Evolutionary conservation across 1,140 invertebrate species (phyloP).

Genomic region (Leptonema lineaticorne): DNA sequence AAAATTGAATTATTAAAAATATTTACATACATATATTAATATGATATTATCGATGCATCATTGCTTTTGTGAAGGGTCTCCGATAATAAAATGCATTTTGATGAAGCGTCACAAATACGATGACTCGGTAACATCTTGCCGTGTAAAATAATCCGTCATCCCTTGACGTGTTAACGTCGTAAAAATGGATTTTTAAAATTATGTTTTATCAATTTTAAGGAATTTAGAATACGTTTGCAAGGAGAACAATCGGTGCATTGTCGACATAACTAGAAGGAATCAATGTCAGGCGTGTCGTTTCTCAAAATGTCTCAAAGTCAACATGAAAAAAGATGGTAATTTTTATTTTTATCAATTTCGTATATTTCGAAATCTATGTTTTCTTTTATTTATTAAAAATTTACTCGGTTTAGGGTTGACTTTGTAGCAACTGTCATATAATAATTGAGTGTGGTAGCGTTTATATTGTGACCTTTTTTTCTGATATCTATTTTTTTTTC

Average conservation of each 20-base stretch:
- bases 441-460: not conserved
- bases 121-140: not conserved
- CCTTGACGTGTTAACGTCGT: too few relatives aligned
- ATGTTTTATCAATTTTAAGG: slow-evolving; percentile 51
- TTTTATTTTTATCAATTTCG: slow-evolving; percentile 23
- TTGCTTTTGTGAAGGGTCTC: not conserved
- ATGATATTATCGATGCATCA: not conserved
- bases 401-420: too few relatives aligned
- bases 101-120: slow-evolving; percentile 9
- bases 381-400: too few relatives aligned
- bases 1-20: not conserved
- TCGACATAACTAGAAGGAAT: slow-evolving; percentile 89
- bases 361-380: too few relatives aligned
- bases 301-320: slow-evolving; percentile 87
- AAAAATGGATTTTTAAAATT: not conserved
- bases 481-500: too few relatives aligned
- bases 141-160: not conserved
- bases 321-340: slow-evolving; percentile 95
- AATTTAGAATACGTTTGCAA: slow-evolving; percentile 94
- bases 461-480: too few relatives aligned
- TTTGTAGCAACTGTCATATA: too few relatives aligned
- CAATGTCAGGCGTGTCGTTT: slow-evolving; percentile 95
- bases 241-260: slow-evolving; percentile 83
- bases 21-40: not conserved
- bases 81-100: not conserved